A percentile compares a stretch with the other conserved stretches of the same genome.
Evolutionary conservation across 1,140 invertebrate genomes (phyloP).

Genomic region (Araneus ventricosus): DNA sequence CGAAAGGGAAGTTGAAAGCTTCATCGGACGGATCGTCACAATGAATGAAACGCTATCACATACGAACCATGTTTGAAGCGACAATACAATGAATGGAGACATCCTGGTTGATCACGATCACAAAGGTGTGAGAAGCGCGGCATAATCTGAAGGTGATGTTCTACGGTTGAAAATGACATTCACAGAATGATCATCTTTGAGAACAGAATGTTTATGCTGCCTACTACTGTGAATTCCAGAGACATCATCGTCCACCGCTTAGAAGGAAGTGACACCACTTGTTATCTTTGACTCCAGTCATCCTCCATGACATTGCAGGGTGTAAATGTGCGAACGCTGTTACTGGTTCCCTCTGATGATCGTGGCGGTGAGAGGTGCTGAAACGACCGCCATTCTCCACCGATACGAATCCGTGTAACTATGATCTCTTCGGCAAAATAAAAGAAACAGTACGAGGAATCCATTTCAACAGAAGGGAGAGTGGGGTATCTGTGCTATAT

Average conservation of each 20-base stretch:
- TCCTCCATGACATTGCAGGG: neutral
- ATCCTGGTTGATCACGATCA: too few species aligned
- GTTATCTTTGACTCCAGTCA: neutral
- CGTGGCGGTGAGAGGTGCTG: neutral
- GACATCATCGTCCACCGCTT: neutral
- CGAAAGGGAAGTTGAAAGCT: neutral
- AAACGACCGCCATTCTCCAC: neutral
- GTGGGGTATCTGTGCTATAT: too few species aligned
- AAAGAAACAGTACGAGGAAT: too few species aligned
- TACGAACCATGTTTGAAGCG: neutral
- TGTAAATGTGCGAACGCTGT: neutral
- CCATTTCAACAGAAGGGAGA: too few species aligned
- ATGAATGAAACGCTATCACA: neutral
- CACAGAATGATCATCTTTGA: neutral
- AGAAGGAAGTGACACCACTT: neutral
- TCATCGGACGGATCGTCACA: neutral
- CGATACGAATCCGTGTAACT: neutral
- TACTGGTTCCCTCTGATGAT: neutral
- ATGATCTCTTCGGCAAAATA: neutral
- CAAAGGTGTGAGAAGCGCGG: neutral
- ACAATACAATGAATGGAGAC: neutral
- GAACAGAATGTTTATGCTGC: neutral
- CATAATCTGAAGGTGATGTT: neutral
- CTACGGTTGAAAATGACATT: neutral
- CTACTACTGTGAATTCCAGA: neutral